Conservation (phyloP, 2,113 vertebrate species). For the Pantherophis guttatus region DNA sequence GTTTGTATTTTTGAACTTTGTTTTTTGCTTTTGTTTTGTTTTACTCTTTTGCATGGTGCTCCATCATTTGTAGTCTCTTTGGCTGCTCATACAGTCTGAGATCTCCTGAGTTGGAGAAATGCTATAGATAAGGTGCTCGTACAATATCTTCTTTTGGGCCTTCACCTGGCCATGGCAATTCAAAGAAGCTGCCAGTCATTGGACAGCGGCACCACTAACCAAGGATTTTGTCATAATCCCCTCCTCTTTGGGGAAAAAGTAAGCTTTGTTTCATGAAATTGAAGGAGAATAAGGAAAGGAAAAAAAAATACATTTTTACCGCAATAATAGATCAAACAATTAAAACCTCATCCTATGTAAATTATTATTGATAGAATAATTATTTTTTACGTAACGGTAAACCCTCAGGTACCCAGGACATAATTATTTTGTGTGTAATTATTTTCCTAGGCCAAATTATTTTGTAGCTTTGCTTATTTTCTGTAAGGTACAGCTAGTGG, state of each 20-base stretch:
- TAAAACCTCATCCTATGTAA: neutral
- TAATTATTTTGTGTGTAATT: neutral
- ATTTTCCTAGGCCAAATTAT: neutral
- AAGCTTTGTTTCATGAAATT: neutral
- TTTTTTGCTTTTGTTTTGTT: neutral
- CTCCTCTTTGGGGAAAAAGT: neutral
- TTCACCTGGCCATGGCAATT: neutral
- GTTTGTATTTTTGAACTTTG: neutral
- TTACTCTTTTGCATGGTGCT: neutral
- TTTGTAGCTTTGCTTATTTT: neutral
- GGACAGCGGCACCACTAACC: neutral
- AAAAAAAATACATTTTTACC: neutral
- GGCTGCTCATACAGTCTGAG: neutral
- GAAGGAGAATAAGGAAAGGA: neutral
- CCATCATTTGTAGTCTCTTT: neutral
- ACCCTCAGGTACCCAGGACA: neutral
- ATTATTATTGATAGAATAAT: neutral
- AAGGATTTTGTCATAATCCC: neutral
- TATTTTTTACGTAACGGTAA: neutral
- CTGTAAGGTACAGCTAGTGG: neutral
- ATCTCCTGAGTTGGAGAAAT: neutral
- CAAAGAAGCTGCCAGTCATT: neutral
- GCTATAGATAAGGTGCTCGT: neutral
- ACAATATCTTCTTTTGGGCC: neutral
- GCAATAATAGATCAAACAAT: neutral